Percentiles rank a stretch among this genome's conserved stretches.
Evolutionary conservation across 2,888 invertebrate species (phyloP).

Genomic region (Lottia scabra): DNA sequence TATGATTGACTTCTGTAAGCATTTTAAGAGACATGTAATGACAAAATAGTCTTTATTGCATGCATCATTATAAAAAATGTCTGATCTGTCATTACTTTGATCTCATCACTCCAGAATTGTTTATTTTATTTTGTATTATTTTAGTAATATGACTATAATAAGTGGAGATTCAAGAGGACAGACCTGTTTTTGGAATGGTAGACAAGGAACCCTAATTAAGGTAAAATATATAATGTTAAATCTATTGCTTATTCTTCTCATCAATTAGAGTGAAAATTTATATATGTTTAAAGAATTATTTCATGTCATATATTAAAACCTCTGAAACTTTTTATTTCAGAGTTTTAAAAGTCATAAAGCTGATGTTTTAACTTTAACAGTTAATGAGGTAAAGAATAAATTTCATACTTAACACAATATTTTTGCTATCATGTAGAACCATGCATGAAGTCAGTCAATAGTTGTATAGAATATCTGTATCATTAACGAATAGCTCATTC

Average conservation of each 20-base stretch:
- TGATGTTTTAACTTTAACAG: constrained; percentile 81
- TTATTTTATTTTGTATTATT: constrained; percentile 23
- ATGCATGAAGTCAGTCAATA: too few species aligned
- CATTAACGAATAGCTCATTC: too few species aligned
- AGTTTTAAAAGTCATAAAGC: constrained; percentile 82
- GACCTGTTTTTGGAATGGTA: constrained; percentile 89
- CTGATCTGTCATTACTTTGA: too few species aligned
- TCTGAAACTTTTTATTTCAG: constrained; percentile 45
- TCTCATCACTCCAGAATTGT: not conserved
- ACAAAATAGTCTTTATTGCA: not conserved
- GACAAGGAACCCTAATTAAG: constrained; percentile 82
- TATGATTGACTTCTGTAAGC: too few species aligned
- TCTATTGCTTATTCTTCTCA: too few species aligned
- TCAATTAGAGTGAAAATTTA: too few species aligned
- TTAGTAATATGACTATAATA: constrained; percentile 82
- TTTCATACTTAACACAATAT: too few species aligned
- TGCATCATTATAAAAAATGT: not conserved
- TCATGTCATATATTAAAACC: too few species aligned
- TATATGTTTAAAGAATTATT: too few species aligned
- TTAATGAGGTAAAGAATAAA: constrained; percentile 67
- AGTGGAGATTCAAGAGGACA: constrained; percentile 90
- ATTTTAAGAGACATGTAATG: too few species aligned
- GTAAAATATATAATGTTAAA: constrained; percentile 62
- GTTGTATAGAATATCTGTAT: too few species aligned
- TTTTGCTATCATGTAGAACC: too few species aligned